Base-by-base conservation (phyloP, 2,888 invertebrate genomes). In the Ochlodes sylvanus region DNA sequence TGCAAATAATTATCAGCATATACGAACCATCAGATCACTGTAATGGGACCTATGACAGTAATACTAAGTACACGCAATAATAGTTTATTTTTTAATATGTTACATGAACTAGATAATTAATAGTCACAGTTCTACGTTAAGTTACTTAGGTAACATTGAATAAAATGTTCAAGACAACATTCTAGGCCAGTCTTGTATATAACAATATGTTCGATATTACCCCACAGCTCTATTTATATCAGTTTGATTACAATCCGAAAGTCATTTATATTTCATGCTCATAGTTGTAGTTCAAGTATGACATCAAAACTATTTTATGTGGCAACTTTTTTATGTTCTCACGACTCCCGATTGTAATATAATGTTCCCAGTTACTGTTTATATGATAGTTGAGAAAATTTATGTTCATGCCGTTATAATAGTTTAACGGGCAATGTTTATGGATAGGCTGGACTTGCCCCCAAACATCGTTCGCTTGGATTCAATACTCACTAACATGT, bases 321-420 rank as follows among this genome's bases (percentile, higher is more conserved):
- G 55, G 50, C 67, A 70, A 76, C 76, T 71, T 74, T 76, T 76
- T 76, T 77, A 75, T 72, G 69, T 69, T 70, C 62, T 69, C 63
- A 66, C 66, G 68, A 71, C 42, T 41, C 73, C 56, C 61, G 71
- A 75, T 74, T 71, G 74, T 72, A 61, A 72, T 72, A 75, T 76
- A 68, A 76, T 73, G 72, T 72, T 71, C 70, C 70, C 70, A 70
- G 69, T 73, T 70, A 71, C 50, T 69, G 72, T 76, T 77, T 76
- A 66, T 54, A 54, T 60, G 66, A 66, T 66, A 54, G 60, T 61
- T 60, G n/a, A 44, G 60, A n/a, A 52, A 54, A 66, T 66, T 66
- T 66, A 66, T 66, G 42, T 27, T 32, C 54, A 58, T 52, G 66
- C n/a, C 60, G 56, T 56, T 65, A 57, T 65, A 65, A 65, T 57